phyloP scores from a whole-genome alignment of 1,140 invertebrate species.

The Dolichoris vasculosae region DNA sequence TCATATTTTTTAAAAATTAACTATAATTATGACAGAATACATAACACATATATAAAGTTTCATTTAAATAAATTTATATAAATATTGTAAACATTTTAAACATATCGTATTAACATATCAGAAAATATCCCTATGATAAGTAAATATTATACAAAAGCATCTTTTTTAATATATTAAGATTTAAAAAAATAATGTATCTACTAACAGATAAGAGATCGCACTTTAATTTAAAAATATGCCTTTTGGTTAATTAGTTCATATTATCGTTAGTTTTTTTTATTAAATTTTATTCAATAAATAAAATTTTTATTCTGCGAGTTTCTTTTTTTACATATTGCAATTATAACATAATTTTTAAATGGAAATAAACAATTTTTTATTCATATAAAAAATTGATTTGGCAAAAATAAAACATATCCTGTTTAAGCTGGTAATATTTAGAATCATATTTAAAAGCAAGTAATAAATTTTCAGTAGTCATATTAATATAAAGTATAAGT shows the following conservation, averaged over 20 bases:
- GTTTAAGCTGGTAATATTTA: no score
- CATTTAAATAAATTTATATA: background rate
- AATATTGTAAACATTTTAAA: background rate
- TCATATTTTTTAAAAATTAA: background rate
- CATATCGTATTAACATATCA: no score
- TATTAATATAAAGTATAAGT: background rate
- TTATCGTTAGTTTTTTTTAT: background rate
- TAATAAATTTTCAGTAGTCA: background rate
- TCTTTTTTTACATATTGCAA: no score
- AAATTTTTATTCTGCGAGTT: no score
- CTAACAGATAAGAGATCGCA: background rate
- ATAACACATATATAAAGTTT: background rate
- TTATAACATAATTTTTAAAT: no score
- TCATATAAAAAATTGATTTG: no score
- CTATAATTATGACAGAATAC: background rate
- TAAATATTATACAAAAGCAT: background rate
- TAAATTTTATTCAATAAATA: no score
- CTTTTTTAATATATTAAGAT: background rate
- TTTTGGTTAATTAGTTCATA: background rate
- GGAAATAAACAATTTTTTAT: no score
- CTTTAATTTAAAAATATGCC: background rate
- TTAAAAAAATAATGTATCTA: background rate
- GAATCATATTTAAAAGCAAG: no score
- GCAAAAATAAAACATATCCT: no score
- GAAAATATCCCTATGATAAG: background rate